Conservation (phyloP, 2,797 vertebrate genomes). For the Sebastes kiyomatsui region DNA sequence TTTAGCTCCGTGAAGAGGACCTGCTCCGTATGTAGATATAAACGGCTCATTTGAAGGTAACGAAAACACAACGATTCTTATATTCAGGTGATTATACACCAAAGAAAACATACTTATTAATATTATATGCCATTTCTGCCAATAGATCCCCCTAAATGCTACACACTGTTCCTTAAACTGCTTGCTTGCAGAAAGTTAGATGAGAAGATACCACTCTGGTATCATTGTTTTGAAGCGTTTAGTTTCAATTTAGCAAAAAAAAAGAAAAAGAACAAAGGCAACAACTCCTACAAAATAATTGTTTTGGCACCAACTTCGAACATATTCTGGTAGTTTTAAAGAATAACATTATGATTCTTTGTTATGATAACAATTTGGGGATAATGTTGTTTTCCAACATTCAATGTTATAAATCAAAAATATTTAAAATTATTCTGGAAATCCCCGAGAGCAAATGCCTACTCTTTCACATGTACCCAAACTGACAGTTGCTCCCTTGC, state of each 20-base stretch:
- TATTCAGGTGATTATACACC: no score
- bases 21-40: no score
- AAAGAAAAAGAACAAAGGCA: not conserved
- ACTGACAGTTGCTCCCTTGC: conserved; percentile 23
- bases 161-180: not conserved
- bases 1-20: no score
- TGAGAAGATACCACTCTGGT: not conserved
- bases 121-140: no score
- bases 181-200: not conserved
- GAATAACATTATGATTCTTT: not conserved
- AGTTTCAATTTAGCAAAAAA: not conserved
- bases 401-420: not conserved
- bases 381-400: not conserved
- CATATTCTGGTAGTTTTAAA: not conserved
- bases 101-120: no score
- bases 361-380: not conserved
- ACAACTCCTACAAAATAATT: not conserved
- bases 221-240: not conserved
- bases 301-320: not conserved
- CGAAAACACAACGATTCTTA: no score
- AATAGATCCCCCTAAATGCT: no score
- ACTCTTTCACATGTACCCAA: conserved; percentile 11
- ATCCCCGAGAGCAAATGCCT: conserved; percentile 3
- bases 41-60: no score
- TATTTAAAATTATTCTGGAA: conserved; percentile 19